These are phyloP conservation scores for Athetis lepigone DNA, from an alignment of 2,888 invertebrate genomes.

Conservation along the genomic window DNA sequence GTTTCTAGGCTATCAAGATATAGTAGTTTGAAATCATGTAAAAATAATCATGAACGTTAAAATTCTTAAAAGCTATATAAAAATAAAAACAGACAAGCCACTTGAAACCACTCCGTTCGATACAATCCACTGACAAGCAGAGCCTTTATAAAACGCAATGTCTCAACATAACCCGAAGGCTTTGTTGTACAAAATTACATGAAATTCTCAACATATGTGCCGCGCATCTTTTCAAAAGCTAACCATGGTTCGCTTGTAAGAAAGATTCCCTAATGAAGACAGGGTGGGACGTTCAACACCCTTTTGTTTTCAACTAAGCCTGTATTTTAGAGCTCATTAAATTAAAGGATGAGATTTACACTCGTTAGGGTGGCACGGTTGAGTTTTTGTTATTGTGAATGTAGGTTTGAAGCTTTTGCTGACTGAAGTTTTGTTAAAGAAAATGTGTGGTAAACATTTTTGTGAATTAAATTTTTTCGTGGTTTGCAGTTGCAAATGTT, in stretches of 20 bases:
- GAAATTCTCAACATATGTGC: conserved; percentile 63
- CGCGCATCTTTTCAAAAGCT: conserved; percentile 61
- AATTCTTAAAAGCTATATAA: conserved; percentile 41
- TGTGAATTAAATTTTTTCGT: conserved; percentile 37
- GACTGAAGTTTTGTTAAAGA: conserved; percentile 41
- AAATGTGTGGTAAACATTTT: conserved; percentile 51
- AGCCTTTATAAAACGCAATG: conserved; percentile 44
- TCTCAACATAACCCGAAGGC: conserved; percentile 44
- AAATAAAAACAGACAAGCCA: conserved; percentile 27
- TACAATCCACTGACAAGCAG: conserved; percentile 32
- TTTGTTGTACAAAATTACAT: conserved; percentile 61
- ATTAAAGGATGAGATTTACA: conserved; percentile 83
- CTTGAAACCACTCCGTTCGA: conserved; percentile 44
- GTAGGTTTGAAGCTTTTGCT: conserved; percentile 51
- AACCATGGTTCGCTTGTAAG: conserved; percentile 59
- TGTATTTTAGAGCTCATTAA: conserved; percentile 88
- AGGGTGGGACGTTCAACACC: conserved; percentile 73
- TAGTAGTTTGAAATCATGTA: no score
- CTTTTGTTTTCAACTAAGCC: conserved; percentile 82
- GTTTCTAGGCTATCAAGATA: no score
- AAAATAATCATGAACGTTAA: no score
- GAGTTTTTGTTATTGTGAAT: conserved; percentile 67
- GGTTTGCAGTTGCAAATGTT: conserved; percentile 13
- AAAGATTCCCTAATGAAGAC: conserved; percentile 79
- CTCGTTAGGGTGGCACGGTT: conserved; percentile 72